Percentiles rank a stretch among this genome's conserved stretches.
phyloP scores from a whole-genome alignment of 2,888 invertebrate genomes.

The Callyntrura sp. region DNA sequence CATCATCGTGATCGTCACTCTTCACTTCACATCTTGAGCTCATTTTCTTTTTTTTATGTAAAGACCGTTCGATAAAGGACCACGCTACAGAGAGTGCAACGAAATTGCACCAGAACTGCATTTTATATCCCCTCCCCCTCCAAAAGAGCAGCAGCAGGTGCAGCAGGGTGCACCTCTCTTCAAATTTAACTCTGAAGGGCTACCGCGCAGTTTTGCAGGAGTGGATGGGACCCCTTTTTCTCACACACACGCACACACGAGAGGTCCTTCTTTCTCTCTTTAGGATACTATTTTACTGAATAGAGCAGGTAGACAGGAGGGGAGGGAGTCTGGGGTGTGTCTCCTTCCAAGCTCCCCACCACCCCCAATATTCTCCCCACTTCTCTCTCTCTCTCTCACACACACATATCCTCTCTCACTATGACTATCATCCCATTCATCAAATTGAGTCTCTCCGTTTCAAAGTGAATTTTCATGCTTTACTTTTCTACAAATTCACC shows the following conservation, averaged over 20 bases:
- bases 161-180: not conserved
- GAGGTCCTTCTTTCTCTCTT: too few relatives aligned
- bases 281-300: too few relatives aligned
- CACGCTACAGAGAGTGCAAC: not conserved
- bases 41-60: slow-evolving; percentile 1
- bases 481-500: not conserved
- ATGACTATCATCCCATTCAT: slow-evolving; percentile 20
- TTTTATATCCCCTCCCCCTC: not conserved
- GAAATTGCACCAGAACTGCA: slow-evolving; percentile 38
- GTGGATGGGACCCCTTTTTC: too few relatives aligned
- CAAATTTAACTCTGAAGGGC: too few relatives aligned
- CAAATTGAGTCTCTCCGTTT: slow-evolving; percentile 17
- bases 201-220: too few relatives aligned
- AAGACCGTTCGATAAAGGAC: not conserved
- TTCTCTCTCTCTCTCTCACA: not conserved
- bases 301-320: not conserved
- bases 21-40: slow-evolving; percentile 30
- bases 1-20: not conserved
- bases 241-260: too few relatives aligned
- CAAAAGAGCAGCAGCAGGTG: not conserved
- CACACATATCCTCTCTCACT: not conserved
- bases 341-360: slow-evolving; percentile 29
- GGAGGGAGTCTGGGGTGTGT: slow-evolving; percentile 47
- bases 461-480: slow-evolving; percentile 57
- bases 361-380: not conserved